A percentile compares a stretch with the other conserved stretches of the same genome.
These are phyloP conservation scores for Chromoteleia sp. DNA, from an alignment of 2,888 invertebrate species.

Conservation along the genomic window DNA sequence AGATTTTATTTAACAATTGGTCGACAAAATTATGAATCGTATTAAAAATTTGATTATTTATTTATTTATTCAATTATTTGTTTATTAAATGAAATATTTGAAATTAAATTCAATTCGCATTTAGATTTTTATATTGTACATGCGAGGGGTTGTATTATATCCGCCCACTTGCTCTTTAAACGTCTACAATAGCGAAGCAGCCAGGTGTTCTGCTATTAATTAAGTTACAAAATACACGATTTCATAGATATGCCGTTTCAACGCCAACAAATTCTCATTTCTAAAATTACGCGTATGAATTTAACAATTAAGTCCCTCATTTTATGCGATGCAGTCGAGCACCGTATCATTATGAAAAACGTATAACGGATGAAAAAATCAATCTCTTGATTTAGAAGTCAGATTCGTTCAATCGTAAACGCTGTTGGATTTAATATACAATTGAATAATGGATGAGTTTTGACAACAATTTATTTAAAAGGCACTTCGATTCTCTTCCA, in stretches of 20 bases:
- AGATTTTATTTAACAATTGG: not conserved
- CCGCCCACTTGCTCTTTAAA: not conserved
- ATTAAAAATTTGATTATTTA: too few relatives aligned
- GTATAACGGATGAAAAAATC: not conserved
- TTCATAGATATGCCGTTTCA: slow-evolving; percentile 17
- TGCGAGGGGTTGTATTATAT: not conserved
- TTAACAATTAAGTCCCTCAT: slow-evolving; percentile 14
- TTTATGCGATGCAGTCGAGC: slow-evolving; percentile 8
- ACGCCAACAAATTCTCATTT: slow-evolving; percentile 14
- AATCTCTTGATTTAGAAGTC: slow-evolving; percentile 37
- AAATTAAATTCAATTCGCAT: slow-evolving; percentile 26
- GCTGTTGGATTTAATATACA: slow-evolving; percentile 31
- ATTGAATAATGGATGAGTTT: slow-evolving; percentile 49
- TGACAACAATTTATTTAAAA: slow-evolving; percentile 58
- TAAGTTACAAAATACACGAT: slow-evolving; percentile 26
- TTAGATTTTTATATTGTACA: slow-evolving; percentile 12
- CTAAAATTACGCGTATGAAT: slow-evolving; percentile 16
- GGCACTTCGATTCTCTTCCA: slow-evolving; percentile 30
- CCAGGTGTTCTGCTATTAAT: slow-evolving; percentile 32
- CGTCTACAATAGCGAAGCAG: not conserved
- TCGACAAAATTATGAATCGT: not conserved
- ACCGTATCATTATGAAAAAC: not conserved
- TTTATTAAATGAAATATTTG: slow-evolving; percentile 3
- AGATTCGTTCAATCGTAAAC: slow-evolving; percentile 29
- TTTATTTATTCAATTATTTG: not conserved